These are phyloP conservation scores for Masnerella sp. DNA, from an alignment of 2,888 invertebrate genomes.

Conservation along the genomic window DNA sequence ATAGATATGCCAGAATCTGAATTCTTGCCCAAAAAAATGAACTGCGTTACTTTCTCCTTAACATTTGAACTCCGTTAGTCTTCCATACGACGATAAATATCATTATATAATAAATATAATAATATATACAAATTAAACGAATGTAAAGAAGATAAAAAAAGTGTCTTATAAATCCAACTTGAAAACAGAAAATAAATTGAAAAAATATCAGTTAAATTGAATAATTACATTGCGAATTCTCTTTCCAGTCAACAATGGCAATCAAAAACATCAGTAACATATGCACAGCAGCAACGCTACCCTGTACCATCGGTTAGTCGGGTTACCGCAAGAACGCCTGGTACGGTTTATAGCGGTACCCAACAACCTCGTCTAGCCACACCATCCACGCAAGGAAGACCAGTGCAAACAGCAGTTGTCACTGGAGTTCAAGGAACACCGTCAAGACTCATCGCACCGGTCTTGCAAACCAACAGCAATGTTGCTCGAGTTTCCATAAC, in stretches of 20 bases:
- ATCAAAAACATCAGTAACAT: constrained; percentile 73
- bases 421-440: constrained; percentile 71
- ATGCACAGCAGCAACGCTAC: constrained; percentile 73
- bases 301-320: constrained; percentile 71
- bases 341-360: constrained; percentile 67
- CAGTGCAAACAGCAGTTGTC: constrained; percentile 74
- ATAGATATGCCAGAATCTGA: no score
- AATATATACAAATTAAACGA: no score
- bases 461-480: constrained; percentile 68
- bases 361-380: constrained; percentile 71
- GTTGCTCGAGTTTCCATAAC: constrained; percentile 72
- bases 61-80: no score
- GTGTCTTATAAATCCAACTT: no score
- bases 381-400: constrained; percentile 69
- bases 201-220: no score
- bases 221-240: no score
- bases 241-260: constrained; percentile 73
- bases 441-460: constrained; percentile 73
- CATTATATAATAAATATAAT: no score
- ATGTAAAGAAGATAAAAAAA: no score
- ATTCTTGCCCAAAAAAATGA: no score
- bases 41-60: no score
- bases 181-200: no score
- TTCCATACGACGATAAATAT: no score
- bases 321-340: constrained; percentile 68